These are phyloP conservation scores for Hetaerina titia DNA, from an alignment of 2,888 invertebrate genomes.

Conservation along the genomic window DNA sequence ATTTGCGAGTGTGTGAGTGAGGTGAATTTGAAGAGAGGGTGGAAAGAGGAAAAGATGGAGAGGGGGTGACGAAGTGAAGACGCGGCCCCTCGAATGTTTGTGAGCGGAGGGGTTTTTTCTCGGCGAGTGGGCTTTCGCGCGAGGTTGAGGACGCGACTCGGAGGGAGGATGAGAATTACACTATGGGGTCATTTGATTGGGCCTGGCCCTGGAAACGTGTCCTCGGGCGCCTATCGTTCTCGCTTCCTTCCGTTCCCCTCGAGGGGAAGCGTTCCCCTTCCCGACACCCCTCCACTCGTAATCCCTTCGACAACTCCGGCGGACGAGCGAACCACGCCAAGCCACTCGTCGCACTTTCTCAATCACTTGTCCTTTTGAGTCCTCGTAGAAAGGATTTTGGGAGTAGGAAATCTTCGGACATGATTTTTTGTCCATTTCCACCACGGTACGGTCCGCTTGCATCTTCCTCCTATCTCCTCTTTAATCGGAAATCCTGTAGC, in stretches of 20 bases:
- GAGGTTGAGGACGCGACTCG: not conserved
- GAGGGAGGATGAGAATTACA: not conserved
- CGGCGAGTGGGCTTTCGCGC: not conserved
- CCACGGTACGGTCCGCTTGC: no score
- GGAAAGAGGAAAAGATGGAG: not conserved
- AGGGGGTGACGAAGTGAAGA: not conserved
- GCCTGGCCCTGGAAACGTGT: not conserved
- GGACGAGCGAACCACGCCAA: no score
- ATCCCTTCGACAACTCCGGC: no score
- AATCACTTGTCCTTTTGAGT: no score
- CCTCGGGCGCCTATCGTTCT: not conserved
- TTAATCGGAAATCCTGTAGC: no score
- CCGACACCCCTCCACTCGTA: no score
- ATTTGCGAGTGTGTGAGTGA: not conserved
- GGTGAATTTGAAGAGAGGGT: not conserved
- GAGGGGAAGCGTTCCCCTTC: not conserved
- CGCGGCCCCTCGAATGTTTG: not conserved
- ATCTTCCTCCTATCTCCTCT: no score
- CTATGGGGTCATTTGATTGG: conserved; percentile 27
- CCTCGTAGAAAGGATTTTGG: no score
- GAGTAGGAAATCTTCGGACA: no score
- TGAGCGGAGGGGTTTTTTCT: not conserved
- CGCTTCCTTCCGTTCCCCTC: not conserved
- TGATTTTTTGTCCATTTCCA: no score
- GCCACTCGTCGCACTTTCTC: no score